Conservation (phyloP, 2,797 vertebrate genomes). For the Eremophila alpestris region DNA sequence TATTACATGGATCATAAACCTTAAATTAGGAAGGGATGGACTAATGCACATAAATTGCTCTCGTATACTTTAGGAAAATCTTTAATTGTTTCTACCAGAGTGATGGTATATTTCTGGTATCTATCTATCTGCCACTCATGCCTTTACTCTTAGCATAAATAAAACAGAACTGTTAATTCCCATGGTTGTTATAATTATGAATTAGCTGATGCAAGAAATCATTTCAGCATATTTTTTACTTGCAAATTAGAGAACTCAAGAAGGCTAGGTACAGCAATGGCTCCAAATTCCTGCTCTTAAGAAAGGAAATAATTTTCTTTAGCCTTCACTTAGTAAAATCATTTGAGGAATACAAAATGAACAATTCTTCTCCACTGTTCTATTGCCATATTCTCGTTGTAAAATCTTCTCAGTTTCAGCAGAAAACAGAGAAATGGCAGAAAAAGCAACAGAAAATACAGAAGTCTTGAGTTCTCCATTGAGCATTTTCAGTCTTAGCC, state of each 20-base stretch:
- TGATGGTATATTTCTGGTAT: background rate
- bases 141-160: background rate
- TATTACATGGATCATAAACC: constrained; percentile 78
- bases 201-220: background rate
- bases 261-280: background rate
- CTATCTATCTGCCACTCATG: background rate
- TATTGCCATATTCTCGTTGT: background rate
- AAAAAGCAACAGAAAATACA: background rate
- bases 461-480: background rate
- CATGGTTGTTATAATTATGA: background rate
- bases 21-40: constrained; percentile 66
- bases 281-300: background rate
- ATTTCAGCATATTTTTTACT: constrained; percentile 13
- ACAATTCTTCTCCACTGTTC: background rate
- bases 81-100: background rate
- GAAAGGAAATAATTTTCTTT: background rate
- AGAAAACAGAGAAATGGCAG: background rate
- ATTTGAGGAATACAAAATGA: background rate
- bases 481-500: background rate
- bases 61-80: constrained; percentile 23
- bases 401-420: background rate
- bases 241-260: background rate
- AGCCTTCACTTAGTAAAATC: background rate
- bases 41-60: constrained; percentile 57
- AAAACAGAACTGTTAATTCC: constrained; percentile 13